Percentiles rank a stretch among this genome's conserved stretches.
Conservation (phyloP, 2,888 invertebrate genomes). For the Acanthosepion esculentum region DNA sequence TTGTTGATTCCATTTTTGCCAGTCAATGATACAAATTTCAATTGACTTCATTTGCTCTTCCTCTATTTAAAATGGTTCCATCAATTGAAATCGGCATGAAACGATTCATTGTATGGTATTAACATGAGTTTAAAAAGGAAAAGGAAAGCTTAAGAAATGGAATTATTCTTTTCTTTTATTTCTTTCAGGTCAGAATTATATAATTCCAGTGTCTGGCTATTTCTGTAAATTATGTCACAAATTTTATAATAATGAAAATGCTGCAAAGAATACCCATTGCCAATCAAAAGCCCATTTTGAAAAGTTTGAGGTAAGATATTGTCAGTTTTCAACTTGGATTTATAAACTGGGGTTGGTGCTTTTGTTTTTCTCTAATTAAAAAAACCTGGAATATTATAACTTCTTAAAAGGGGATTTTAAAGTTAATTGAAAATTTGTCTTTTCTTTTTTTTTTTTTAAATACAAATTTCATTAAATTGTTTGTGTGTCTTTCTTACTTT, state of each 20-base stretch:
- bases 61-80: too few relatives aligned
- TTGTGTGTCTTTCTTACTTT: too few relatives aligned
- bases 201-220: slow-evolving; percentile 70
- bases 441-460: neutral
- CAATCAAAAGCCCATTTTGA: slow-evolving; percentile 66
- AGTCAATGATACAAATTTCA: too few relatives aligned
- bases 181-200: slow-evolving; percentile 65
- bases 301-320: slow-evolving; percentile 63
- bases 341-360: too few relatives aligned
- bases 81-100: too few relatives aligned
- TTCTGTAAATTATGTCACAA: slow-evolving; percentile 73
- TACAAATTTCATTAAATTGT: too few relatives aligned
- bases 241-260: slow-evolving; percentile 71
- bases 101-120: too few relatives aligned
- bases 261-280: slow-evolving; percentile 67
- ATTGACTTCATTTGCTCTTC: too few relatives aligned
- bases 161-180: neutral
- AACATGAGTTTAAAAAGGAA: too few relatives aligned
- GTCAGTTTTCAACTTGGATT: neutral
- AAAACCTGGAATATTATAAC: neutral
- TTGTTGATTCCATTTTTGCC: too few relatives aligned
- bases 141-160: too few relatives aligned
- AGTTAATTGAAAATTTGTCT: neutral
- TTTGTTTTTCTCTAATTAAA: neutral
- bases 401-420: neutral